These are phyloP conservation scores for Germaria angustata DNA, from an alignment of 2,888 invertebrate genomes.

Conservation along the genomic window DNA sequence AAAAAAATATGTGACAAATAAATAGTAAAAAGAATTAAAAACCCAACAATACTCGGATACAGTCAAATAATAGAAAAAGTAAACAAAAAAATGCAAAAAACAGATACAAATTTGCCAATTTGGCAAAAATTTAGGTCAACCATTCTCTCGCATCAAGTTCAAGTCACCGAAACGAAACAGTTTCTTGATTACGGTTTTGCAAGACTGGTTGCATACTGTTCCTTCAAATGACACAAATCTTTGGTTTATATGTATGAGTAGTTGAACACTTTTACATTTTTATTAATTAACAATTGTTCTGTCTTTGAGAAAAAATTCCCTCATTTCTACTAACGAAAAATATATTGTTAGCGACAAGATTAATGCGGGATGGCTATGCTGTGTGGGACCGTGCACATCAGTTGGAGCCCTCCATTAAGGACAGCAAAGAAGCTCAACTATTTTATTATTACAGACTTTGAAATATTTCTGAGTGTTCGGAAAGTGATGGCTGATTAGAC, in stretches of 20 bases:
- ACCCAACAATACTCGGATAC: not conserved
- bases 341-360: too few relatives aligned
- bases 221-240: not conserved
- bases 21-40: slow-evolving; percentile 45
- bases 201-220: not conserved
- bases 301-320: not conserved
- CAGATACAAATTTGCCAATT: slow-evolving; percentile 57
- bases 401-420: too few relatives aligned
- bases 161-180: slow-evolving; percentile 22
- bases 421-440: too few relatives aligned
- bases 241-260: too few relatives aligned
- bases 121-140: slow-evolving; percentile 59
- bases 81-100: slow-evolving; percentile 2
- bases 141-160: slow-evolving; percentile 55
- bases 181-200: not conserved
- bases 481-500: too few relatives aligned
- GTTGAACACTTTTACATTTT: too few relatives aligned
- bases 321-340: too few relatives aligned
- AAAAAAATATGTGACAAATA: slow-evolving; percentile 52
- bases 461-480: too few relatives aligned
- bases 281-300: not conserved
- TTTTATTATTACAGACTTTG: too few relatives aligned
- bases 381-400: too few relatives aligned
- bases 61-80: not conserved
- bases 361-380: too few relatives aligned